Evolutionary conservation across 2,888 invertebrate genomes (phyloP), one percentile per base, ranked within the genome.

Genomic region (Eulithis prunata): DNA sequence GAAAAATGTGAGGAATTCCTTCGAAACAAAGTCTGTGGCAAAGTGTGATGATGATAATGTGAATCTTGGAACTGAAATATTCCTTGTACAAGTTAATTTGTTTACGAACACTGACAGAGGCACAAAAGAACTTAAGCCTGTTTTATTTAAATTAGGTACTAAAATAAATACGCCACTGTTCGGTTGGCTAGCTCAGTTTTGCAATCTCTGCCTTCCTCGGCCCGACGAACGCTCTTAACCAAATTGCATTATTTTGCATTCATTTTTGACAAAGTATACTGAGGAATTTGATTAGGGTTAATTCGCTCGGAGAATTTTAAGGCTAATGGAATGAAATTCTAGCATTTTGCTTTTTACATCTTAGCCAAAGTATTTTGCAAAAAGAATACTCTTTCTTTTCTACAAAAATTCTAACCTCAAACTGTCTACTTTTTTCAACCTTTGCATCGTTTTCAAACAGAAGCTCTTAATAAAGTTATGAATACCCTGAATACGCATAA

Each of bases 161-260:
- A 88, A 89, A 91, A 89, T 89, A 89, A 91, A 89, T 88, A 89
- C 84, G 85, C 82, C 78, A 75, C 78, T 54, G 41, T 54, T 54
- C 14, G 79, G 80, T 75, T 79, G 80, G 82, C 84, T 84, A 84
- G 83, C 81, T 81, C 81, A 78, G 82, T 83, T 54, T 41, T 87
- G 86, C 87, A 86, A 87, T 85, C 84, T 82, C 81, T 76, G 81
- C 77, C 78, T 79, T 79, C 68, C 57, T 56, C 63, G 77, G 77
- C 77, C 53, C 53, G 41, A 36, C 77, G 82, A 79, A 82, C 79
- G 84, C 87, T 90, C 84, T 90, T 85, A 87, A 82, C 85, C 81
- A 89, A 91, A 91, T 91, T 91, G 91, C 91, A 92, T 92, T 91
- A 91, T 90, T 91, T 91, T 89, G 89, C 91, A 92, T 93, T 89